Evolutionary conservation across 2,888 invertebrate genomes (phyloP), one percentile per base, ranked within the genome.

Genomic region (Mamestra brassicae): DNA sequence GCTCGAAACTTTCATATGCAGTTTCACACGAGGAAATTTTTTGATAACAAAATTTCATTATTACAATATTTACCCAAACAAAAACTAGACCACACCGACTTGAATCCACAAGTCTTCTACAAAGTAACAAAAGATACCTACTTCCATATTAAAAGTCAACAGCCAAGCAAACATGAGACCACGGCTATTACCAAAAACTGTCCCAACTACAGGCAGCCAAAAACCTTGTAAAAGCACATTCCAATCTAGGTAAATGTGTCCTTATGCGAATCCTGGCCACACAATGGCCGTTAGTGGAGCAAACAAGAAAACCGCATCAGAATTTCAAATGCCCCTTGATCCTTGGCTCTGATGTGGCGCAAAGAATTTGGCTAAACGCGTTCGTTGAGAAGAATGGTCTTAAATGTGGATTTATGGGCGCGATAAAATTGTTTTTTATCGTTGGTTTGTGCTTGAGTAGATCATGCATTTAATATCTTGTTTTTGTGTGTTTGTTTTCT

Each of bases 301-400:
- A 90, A 91, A 91, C 92, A 91, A 89, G 91, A 89, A 88, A 91
- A 90, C 90, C 91, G 75, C 89, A 93, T 93, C 89, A 90, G 92
- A 91, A 92, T 89, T 93, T 91, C 93, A 92, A 92, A 92, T 92
- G 85, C 82, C 81, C 80, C 86, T 82, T 89, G 82, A 85, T 88
- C 83, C 89, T 26, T 52, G 70, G 78, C 85, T 89, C 88, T 87
- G 85, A 88, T 87, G 88, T 75, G 76, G 81, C 65, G 67, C 80
- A 79, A 87, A 87, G 90, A 88, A 89, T 90, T 89, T 86, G 71
- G 83, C 55, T 78, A 85, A 89, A 87, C 85, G 81, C 81, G 85
- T 89, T 88, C 81, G 85, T 76, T 74, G 82, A 76, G 80, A 61
- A 67, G 61, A 77, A 78, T 80, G 80, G 82, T 85, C 85, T 84